phyloP scores from a whole-genome alignment of 2,113 vertebrate species.

The Cynocephalus volans region DNA sequence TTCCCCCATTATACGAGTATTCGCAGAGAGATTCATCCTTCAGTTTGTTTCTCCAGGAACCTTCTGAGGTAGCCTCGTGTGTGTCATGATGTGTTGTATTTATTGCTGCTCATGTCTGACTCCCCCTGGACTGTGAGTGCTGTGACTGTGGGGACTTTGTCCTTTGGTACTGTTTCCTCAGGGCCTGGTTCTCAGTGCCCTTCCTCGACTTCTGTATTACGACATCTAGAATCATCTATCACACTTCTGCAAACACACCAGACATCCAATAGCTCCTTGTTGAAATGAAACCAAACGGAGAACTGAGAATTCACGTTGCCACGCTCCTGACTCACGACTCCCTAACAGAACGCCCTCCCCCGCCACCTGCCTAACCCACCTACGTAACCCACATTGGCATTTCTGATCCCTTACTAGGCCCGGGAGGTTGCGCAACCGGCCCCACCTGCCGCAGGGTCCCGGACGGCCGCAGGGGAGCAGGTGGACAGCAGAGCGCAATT shows the following conservation, averaged over 20 bases:
- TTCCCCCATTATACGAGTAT: rapidly evolving
- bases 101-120: background rate
- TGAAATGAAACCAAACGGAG: background rate
- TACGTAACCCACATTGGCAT: background rate
- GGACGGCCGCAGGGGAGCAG: background rate
- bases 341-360: background rate
- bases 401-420: background rate
- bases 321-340: conserved; percentile 4
- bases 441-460: background rate
- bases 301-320: background rate
- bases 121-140: background rate
- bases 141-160: background rate
- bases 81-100: rapidly evolving
- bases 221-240: background rate
- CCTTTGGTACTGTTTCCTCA: background rate
- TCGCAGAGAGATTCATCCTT: no score
- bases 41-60: no score
- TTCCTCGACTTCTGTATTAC: background rate
- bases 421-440: background rate
- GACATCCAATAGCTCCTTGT: background rate
- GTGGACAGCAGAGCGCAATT: background rate
- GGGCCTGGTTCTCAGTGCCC: background rate
- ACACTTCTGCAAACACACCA: background rate
- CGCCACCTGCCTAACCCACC: conserved; percentile 20
- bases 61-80: no score